Conservation (phyloP, 2,797 vertebrate genomes). For the Phoebastria nigripes region DNA sequence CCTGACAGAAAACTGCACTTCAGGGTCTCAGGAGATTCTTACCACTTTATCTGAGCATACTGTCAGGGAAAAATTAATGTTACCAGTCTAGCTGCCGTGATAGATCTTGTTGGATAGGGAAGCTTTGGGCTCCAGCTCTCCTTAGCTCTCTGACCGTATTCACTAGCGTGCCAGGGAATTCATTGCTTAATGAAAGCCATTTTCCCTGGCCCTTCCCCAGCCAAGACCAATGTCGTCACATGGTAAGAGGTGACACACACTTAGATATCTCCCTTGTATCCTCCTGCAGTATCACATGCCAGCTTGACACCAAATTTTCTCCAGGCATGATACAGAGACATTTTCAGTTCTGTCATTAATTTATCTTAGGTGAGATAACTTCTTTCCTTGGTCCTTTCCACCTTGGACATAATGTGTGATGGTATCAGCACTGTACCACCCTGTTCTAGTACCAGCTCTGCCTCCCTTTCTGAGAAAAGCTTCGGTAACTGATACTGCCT, state of each 20-base stretch:
- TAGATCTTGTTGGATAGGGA: background rate
- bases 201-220: background rate
- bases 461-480: background rate
- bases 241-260: background rate
- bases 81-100: background rate
- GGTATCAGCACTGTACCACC: background rate
- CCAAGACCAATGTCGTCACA: background rate
- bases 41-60: background rate
- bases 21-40: background rate
- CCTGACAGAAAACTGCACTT: background rate
- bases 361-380: background rate
- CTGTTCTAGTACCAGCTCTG: background rate
- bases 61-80: background rate
- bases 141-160: background rate
- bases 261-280: background rate
- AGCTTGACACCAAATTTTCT: background rate
- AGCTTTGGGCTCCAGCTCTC: background rate
- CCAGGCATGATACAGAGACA: background rate
- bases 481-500: background rate
- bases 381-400: background rate
- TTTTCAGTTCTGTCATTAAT: background rate
- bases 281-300: background rate
- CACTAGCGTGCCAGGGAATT: background rate
- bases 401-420: background rate
- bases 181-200: background rate